Percentiles rank a stretch among this genome's conserved stretches.
Evolutionary conservation across 2,888 invertebrate species (phyloP).

Genomic region (Eurytoma adleriae): DNA sequence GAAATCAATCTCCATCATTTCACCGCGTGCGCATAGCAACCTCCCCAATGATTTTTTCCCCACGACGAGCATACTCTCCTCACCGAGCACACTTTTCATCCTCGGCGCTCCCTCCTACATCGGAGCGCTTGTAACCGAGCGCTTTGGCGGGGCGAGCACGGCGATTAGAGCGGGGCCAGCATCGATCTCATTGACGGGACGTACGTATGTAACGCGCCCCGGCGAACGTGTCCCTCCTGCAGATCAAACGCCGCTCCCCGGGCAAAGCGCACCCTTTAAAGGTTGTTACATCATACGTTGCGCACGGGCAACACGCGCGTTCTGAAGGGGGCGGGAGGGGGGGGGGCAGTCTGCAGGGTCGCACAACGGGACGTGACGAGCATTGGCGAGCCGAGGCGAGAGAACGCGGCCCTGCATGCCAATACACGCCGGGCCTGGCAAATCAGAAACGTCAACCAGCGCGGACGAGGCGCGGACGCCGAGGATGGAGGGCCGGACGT

Average conservation of each 20-base stretch:
- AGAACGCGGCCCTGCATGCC: slow-evolving; percentile 66
- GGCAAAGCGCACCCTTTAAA: slow-evolving; percentile 40
- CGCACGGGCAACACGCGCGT: slow-evolving; percentile 5
- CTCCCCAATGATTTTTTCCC: too few relatives aligned
- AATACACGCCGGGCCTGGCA: slow-evolving; percentile 64
- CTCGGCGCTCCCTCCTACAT: too few relatives aligned
- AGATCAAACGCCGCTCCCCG: slow-evolving; percentile 45
- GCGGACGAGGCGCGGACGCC: slow-evolving; percentile 61
- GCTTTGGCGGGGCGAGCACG: not conserved
- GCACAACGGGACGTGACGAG: slow-evolving; percentile 67
- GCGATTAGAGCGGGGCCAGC: not conserved
- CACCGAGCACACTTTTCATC: too few relatives aligned
- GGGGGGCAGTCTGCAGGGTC: slow-evolving; percentile 47
- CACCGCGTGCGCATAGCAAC: too few relatives aligned
- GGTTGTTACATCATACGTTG: slow-evolving; percentile 46
- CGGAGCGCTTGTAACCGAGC: too few relatives aligned
- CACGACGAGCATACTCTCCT: too few relatives aligned
- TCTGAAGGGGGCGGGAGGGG: not conserved
- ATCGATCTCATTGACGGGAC: slow-evolving; percentile 25
- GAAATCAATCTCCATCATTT: too few relatives aligned
- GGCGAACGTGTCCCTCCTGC: slow-evolving; percentile 27
- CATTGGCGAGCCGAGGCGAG: slow-evolving; percentile 66
- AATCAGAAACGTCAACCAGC: slow-evolving; percentile 71
- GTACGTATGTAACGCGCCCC: slow-evolving; percentile 4
- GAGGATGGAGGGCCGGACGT: slow-evolving; percentile 60